Conservation (phyloP, 2,113 vertebrate species). For the Candoia aspera region DNA sequence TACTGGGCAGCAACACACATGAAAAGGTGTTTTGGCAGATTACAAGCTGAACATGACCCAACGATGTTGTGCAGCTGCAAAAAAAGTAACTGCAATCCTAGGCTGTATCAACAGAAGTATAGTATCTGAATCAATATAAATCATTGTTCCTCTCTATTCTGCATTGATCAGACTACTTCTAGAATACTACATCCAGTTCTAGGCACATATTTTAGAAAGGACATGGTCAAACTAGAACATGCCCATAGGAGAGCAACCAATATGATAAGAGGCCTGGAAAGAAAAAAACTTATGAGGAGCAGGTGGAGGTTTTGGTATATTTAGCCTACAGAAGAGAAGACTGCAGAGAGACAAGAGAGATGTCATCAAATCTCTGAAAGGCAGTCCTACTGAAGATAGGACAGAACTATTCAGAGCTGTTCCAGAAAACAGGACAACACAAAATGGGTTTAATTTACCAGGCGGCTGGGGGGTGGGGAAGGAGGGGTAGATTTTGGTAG, state of each 20-base stretch:
- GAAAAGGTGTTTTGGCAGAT: background rate
- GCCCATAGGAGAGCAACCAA: background rate
- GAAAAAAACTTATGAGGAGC: background rate
- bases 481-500: background rate
- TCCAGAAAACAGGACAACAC: background rate
- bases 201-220: background rate
- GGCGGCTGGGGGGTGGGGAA: too few species aligned
- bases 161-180: background rate
- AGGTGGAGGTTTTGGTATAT: background rate
- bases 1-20: background rate
- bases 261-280: background rate
- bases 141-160: background rate
- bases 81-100: background rate
- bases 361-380: background rate
- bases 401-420: background rate
- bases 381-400: background rate
- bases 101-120: background rate
- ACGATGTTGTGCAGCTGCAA: background rate
- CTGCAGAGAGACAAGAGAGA: background rate
- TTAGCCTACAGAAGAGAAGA: background rate
- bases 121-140: background rate
- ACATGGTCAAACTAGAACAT: background rate
- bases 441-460: background rate
- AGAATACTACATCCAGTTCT: background rate
- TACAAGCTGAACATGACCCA: background rate